phyloP scores from a whole-genome alignment of 2,113 vertebrate genomes.

The Mobula birostris region DNA sequence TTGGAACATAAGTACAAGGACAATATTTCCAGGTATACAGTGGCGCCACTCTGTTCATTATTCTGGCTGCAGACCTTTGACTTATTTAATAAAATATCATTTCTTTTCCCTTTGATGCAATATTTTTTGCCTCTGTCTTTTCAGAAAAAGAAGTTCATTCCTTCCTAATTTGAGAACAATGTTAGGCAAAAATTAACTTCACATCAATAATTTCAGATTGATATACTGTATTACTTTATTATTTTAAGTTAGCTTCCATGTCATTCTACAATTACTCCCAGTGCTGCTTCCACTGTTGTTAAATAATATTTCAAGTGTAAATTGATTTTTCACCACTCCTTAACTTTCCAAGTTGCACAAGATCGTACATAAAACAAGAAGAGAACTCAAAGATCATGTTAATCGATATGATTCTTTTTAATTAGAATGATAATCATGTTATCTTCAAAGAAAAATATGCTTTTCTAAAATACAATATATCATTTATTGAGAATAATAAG shows the following conservation, averaged over 20 bases:
- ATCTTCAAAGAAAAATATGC: background rate
- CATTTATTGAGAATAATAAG: background rate
- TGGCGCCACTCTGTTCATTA: background rate
- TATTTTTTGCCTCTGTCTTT: background rate
- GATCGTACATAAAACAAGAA: background rate
- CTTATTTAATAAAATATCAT: background rate
- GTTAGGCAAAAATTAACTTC: background rate
- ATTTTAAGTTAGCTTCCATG: background rate
- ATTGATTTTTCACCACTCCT: conserved; percentile 8
- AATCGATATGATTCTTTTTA: too few species aligned
- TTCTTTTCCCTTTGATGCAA: background rate
- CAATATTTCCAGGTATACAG: background rate
- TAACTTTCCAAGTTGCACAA: background rate
- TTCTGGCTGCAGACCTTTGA: background rate
- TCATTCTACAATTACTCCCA: background rate
- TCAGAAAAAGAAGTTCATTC: background rate
- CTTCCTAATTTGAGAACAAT: background rate
- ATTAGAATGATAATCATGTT: background rate
- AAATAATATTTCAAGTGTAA: conserved; percentile 5
- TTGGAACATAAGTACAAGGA: background rate
- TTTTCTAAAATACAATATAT: background rate
- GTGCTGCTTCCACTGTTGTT: background rate
- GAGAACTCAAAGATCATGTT: background rate
- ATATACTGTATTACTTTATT: background rate
- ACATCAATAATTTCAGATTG: background rate